Base-by-base conservation (phyloP, 1,140 invertebrate genomes). In the Lineus longissimus region DNA sequence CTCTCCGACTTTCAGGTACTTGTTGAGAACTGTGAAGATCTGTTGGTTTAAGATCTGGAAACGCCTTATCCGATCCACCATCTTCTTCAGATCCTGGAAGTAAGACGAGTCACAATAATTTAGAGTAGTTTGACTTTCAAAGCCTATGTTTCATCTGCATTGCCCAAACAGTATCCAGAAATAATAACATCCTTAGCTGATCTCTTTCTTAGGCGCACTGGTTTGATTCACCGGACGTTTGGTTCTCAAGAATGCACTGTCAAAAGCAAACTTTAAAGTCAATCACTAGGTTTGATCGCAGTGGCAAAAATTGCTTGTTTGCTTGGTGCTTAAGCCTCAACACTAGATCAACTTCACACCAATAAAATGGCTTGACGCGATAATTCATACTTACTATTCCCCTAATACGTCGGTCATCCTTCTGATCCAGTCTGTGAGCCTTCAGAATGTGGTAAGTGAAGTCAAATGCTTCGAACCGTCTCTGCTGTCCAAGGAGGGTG, bases 11-110 rank as follows among this genome's bases (percentile, higher is more conserved):
- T 45, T n/a, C 27, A 97, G 83, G 82, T 94, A 95, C 77, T 96
- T 95, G 79, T 94, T 93, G 23, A 98, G 85, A 56, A 95, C 91
- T 22, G 93, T 91, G 83, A 98, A 97, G 63, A 98, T 96, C 84
- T 98, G 95, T 30, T 93, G 95, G 82, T 98, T 98, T 43, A 97
- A 83, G 61, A 97, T 93, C 85, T 98, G 95, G 82, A 97, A 97
- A 55, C 94, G 86, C 55, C 95, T 86, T 72, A 98, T 96, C 68
- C 95, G 86, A 82, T 98, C 94, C 56, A 96, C 93, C 92, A 98
- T 95, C 60, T 91, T 85, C 73, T 94, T 95, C 66, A 98, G 83
- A 57, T 90, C 90, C 93, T 95, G 74, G 27, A 85, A 84, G 45
- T 43, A 31, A 51, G 9, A 4, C 30, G 11, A 43, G 17, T 55